Evolutionary conservation across 2,113 vertebrate genomes (phyloP), one percentile per base, ranked within the genome.

Genomic region (Glaucidium brasilianum): DNA sequence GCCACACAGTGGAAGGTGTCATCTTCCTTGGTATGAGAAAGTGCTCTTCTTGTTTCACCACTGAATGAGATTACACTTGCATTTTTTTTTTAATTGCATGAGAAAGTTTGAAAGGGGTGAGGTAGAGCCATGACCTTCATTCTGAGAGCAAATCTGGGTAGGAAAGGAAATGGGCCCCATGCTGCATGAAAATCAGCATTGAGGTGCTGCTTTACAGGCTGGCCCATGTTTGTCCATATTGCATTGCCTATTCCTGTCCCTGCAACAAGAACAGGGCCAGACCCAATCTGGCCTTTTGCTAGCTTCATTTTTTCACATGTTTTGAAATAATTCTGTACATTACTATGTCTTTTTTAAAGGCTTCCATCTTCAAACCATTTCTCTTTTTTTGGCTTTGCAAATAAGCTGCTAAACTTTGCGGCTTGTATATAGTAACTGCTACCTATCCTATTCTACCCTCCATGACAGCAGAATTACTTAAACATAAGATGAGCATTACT

Each of bases 1-100:
- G 26, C 15, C 0, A 0, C 7, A 5, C 18, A 10, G 35, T n/a
- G 59, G 29, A 79, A 19, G 14, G 30, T 12, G 4, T 64, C 7
- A 14, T 80, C 53, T 90, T 85, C 9, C 8, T 27, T 90, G 7
- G 58, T 69, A 62, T 0, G 1, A 88, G 56, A n/a, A 82, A 21
- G 23, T 58, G 13, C 41, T 76, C 11, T 53, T 47, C 10, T 34
- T 50, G 21, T 58, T 93, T 85, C 45, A 55, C 15, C 1, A 1
- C 19, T 58, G 29, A 74, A 39, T 55, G 55, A 50, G 26, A 49
- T 90, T 93, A 85, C n/a, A 19, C 8, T 90, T 84, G 13, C 23
- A 4, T 45, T 66, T 85, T 84, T 89, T 59, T 68, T 80, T 85
- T 90, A 62, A 62, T 72, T 85, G 56, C 1, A 1, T 62, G 58